Evolutionary conservation across 1,140 invertebrate species (phyloP), one percentile per base, ranked within the genome.

Genomic region (Drosophila rufa): DNA sequence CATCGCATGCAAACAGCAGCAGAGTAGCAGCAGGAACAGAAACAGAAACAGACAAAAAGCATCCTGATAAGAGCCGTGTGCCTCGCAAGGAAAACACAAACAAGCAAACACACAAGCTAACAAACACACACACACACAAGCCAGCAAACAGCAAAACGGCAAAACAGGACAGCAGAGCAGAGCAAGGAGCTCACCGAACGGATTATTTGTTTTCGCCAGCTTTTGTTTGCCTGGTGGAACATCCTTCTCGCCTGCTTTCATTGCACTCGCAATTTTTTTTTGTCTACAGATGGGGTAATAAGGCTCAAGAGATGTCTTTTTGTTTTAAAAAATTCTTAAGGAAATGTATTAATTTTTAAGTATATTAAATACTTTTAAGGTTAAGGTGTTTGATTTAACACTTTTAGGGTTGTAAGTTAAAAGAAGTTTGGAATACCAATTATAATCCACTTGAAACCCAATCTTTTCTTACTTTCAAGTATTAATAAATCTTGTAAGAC

Each of bases 141-240:
- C n/a, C 45, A 43, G 48, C 56, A 73, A 80, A 60, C 45, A 64
- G 40, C 50, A 60, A 79, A 80, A 79, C 43, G 55, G 43, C 55
- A 71, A 47, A 46, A 50, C 65, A 79, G 33, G 40, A 50, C 74
- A 71, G 25, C 42, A 43, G 25, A 73, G 51, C 55, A 46, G 60
- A 80, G 70, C 48, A 62, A 43, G 27, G 22, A 75, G 62, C 69
- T 58, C 25, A 70, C 50, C 62, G 55, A 69, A 58, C 58, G 66
- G 80, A 87, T 87, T 87, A 87, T 87, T 87, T 87, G 84, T 87
- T 87, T 87, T 87, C 75, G 80, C 80, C 84, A 84, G 84, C 84
- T 77, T 83, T 84, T 89, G 77, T 89, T 85, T 89, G 84, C 65
- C 71, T 59, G 64, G 27, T 59, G 45, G 19, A 71, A 50, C 67